Evolutionary conservation across 1,140 invertebrate genomes (phyloP), one percentile per base, ranked within the genome.

Genomic region (Drosophila micromelanica): DNA sequence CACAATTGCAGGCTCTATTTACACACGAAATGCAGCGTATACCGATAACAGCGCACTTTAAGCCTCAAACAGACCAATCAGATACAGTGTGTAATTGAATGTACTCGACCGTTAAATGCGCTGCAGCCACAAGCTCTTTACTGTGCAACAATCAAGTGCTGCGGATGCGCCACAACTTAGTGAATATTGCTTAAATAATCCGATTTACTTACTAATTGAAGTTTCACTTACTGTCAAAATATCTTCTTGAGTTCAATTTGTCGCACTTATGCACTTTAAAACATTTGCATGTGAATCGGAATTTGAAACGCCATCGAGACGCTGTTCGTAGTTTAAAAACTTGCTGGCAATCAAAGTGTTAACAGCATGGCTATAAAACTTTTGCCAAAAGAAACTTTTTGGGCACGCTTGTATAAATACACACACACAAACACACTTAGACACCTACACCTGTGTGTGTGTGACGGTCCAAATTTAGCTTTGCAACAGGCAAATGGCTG

Each of bases 281-380:
- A 65, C 62, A 82, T 82, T 84, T 84, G 80, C 76, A 79, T 84
- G 62, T 61, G 78, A 68, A 86, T 75, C 40, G 54, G 42, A 55
- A 61, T 38, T 11, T 15, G 48, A 52, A 60, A 60, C 27, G 42
- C 35, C 20, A 54, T 59, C 42, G 46, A 51, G 13, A 42, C 40
- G 23, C 12, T 52, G 56, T 80, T 73, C 70, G 56, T 56, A 73
- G 68, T 61, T 84, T 61, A 73, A 75, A 78, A 86, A 87, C 71
- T 87, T 87, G 52, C 71, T 69, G 52, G 75, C 82, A 86, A 86
- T 87, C 82, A 87, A 87, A 82, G 78, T 86, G 84, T 86, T 86
- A 86, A 82, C 82, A 86, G 82, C 71, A 72, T 52, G 64, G 72
- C 78, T 64, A 73, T 79, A 73, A 87, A 86, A 86, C 78, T 82